phyloP scores from a whole-genome alignment of 2,797 vertebrate species.

The Peromyscus nudipes region DNA sequence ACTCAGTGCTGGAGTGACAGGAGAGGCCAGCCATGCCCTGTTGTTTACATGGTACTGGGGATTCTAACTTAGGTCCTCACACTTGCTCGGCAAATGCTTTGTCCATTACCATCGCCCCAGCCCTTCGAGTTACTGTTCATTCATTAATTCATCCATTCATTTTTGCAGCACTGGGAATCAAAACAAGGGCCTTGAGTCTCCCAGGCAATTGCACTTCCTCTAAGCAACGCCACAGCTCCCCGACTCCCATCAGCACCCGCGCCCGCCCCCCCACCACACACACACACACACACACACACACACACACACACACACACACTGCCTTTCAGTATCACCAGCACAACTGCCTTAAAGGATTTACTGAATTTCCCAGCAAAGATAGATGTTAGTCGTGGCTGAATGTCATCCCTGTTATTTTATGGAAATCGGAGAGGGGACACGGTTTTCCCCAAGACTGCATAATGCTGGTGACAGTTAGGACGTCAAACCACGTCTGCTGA shows the following conservation, averaged over 20 bases:
- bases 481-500: neutral
- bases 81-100: neutral
- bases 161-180: neutral
- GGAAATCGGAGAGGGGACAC: neutral
- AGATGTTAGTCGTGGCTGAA: neutral
- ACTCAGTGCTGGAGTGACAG: neutral
- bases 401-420: slow-evolving; percentile 1
- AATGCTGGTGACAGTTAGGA: slow-evolving; percentile 29
- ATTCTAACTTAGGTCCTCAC: neutral
- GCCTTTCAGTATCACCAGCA: neutral
- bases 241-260: neutral
- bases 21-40: neutral
- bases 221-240: neutral
- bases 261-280: too few relatives aligned
- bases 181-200: neutral
- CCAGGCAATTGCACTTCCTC: neutral
- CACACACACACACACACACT: neutral
- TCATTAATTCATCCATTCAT: neutral
- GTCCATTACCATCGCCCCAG: neutral
- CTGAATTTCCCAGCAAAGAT: neutral
- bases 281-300: too few relatives aligned
- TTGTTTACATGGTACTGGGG: neutral
- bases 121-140: neutral
- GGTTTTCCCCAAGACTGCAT: neutral
- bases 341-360: neutral